Base-by-base conservation (phyloP, 2,888 invertebrate genomes). In the Strigamia crassipes region DNA sequence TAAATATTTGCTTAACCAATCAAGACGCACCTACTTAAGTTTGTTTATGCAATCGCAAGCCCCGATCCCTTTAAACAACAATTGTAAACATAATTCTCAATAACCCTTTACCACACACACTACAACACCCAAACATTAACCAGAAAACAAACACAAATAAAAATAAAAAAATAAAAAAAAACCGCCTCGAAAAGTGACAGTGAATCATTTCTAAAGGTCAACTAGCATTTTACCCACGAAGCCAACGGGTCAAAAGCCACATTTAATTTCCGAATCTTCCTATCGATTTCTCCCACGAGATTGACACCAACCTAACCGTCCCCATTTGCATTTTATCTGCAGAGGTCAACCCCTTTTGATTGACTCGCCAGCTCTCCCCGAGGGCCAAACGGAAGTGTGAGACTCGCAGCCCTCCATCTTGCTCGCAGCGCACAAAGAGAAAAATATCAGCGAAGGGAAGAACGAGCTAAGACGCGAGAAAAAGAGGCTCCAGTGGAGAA, bases 321-420 rank as follows among this genome's bases (percentile, higher is more conserved):
- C 66, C 66, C 66, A 66, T 66, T 66, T 66, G 66, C 66, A 66
- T 66, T 66, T 66, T 66, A 66, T 66, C 66, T 66, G 10, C 9
- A 23, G 66, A 66, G 66, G 66, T 66, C 66, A 31, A 66, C 66
- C 66, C 66, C 31, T 66, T 66, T 66, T 66, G 66, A 66, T 66
- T 66, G 66, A 66, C 66, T 66, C 66, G 66, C 66, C 66, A 66
- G 27, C 66, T 23, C 66, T 66, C 31, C 66, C 66, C 13, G 27
- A 27, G 27, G 66, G 66, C 66, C 23, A 23, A 66, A 27, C 66
- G 66, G 66, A 66, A 66, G 66, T 66, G 27, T 66, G 27, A 15
- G 10, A 23, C 66, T 13, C 4, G 66, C 51, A 66, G 13, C 23
- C 66, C 66, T 66, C 66, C 66, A 66, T 66, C 66, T 66, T 66